Conservation (phyloP, 2,797 vertebrate species). For the Leptodactylus fallax region DNA sequence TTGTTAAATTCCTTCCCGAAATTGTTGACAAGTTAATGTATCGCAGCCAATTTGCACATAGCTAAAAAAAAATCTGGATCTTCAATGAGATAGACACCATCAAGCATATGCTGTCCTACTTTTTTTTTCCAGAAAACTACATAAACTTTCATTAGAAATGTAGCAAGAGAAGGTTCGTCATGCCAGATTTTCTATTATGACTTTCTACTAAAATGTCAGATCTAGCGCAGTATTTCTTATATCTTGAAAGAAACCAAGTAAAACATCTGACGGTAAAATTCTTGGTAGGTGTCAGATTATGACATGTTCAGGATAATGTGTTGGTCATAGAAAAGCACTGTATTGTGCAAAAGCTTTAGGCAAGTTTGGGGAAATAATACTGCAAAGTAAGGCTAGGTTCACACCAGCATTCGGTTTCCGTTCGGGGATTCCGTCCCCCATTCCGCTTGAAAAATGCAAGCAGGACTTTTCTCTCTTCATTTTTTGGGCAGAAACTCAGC, state of each 20-base stretch:
- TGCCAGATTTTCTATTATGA: not conserved
- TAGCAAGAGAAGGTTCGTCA: not conserved
- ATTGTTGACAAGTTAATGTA: conserved; percentile 8
- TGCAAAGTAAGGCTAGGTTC: too few species aligned
- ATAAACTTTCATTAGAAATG: not conserved
- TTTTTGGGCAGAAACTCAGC: too few species aligned
- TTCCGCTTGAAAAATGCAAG: too few species aligned
- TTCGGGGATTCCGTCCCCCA: too few species aligned
- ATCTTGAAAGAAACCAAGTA: too few species aligned
- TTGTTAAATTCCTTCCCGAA: not conserved
- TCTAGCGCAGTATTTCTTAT: not conserved
- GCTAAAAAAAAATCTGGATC: conserved; percentile 35
- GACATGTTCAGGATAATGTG: not conserved
- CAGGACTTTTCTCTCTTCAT: too few species aligned
- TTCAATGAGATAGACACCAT: conserved; percentile 3
- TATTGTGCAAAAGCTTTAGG: too few species aligned
- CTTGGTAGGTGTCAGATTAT: not conserved
- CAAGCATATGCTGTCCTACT: conserved; percentile 47
- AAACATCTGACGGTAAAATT: not conserved
- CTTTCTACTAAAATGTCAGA: not conserved
- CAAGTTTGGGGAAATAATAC: too few species aligned
- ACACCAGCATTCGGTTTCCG: too few species aligned
- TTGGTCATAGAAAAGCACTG: too few species aligned
- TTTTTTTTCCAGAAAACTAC: not conserved
- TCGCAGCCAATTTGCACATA: conserved; percentile 21